phyloP scores from a whole-genome alignment of 2,888 invertebrate genomes.

The Antheraea yamamai region DNA sequence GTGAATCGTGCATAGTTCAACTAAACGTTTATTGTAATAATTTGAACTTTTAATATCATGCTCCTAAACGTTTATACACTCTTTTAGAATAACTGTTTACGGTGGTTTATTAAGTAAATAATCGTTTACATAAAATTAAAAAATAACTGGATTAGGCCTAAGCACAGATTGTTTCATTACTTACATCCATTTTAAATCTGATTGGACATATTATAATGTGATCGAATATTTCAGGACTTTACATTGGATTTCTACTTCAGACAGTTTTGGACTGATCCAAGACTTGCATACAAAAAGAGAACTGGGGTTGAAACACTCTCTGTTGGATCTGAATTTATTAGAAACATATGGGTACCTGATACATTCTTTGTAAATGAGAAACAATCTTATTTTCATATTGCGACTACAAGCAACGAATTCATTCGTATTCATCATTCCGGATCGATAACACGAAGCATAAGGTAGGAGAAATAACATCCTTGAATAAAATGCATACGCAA shows the following conservation, averaged over 20 bases:
- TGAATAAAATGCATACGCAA: background rate
- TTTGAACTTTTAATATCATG: background rate
- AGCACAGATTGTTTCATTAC: background rate
- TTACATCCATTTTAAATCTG: background rate
- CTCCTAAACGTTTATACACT: background rate
- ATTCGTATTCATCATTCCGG: slow-evolving; percentile 97
- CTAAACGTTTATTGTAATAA: background rate
- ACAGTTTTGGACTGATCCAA: slow-evolving; percentile 98
- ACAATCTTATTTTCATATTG: slow-evolving; percentile 99
- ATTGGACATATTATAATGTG: slow-evolving; percentile 26
- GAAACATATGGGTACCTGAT: slow-evolving; percentile 99
- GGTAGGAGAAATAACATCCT: slow-evolving; percentile 80
- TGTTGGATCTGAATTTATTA: slow-evolving; percentile 97
- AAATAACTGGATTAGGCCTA: background rate
- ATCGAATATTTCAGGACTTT: slow-evolving; percentile 88
- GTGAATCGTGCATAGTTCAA: background rate
- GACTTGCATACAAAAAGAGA: slow-evolving; percentile 94
- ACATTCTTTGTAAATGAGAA: slow-evolving; percentile 99
- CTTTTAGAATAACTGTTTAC: background rate
- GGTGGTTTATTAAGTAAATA: no score
- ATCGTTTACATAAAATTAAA: background rate
- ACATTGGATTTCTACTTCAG: slow-evolving; percentile 99
- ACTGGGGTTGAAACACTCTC: slow-evolving; percentile 94
- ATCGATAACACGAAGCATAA: slow-evolving; percentile 96
- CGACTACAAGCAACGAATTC: slow-evolving; percentile 99